Evolutionary conservation across 2,113 vertebrate genomes (phyloP).

Genomic region (Halichoerus grypus): DNA sequence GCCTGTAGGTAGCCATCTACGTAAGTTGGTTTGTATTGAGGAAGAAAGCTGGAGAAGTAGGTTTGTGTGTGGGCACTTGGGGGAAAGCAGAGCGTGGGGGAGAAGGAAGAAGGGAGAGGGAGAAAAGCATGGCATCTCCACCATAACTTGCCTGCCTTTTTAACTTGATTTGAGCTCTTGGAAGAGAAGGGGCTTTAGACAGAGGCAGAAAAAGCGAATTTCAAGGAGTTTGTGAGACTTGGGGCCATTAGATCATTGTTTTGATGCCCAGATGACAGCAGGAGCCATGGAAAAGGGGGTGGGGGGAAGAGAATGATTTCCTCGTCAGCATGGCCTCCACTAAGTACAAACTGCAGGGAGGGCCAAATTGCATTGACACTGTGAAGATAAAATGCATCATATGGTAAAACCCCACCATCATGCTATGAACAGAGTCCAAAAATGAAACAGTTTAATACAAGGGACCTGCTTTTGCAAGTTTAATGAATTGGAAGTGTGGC

Average conservation of each 20-base stretch:
- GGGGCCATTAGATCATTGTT: neutral
- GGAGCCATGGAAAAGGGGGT: neutral
- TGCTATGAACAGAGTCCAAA: neutral
- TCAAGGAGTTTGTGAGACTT: neutral
- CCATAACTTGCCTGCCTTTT: neutral
- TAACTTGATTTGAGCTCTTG: neutral
- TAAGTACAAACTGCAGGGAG: neutral
- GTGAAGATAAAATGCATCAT: neutral
- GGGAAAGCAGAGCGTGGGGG: neutral
- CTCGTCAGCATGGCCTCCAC: neutral
- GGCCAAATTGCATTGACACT: too few species aligned
- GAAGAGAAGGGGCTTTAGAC: neutral
- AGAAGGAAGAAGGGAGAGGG: neutral
- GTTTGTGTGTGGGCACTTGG: neutral
- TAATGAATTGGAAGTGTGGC: neutral
- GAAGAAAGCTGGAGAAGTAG: neutral
- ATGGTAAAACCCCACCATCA: neutral
- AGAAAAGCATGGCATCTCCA: neutral
- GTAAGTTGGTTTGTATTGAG: neutral
- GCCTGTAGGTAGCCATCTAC: neutral
- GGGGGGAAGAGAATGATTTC: neutral
- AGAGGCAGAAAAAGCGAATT: neutral
- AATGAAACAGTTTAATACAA: neutral
- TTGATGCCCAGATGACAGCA: neutral
- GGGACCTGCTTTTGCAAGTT: neutral